A percentile compares a stretch with the other conserved stretches of the same genome.
These are phyloP conservation scores for Hippopotamyrus pictus DNA, from an alignment of 2,797 vertebrate genomes.

Conservation along the genomic window DNA sequence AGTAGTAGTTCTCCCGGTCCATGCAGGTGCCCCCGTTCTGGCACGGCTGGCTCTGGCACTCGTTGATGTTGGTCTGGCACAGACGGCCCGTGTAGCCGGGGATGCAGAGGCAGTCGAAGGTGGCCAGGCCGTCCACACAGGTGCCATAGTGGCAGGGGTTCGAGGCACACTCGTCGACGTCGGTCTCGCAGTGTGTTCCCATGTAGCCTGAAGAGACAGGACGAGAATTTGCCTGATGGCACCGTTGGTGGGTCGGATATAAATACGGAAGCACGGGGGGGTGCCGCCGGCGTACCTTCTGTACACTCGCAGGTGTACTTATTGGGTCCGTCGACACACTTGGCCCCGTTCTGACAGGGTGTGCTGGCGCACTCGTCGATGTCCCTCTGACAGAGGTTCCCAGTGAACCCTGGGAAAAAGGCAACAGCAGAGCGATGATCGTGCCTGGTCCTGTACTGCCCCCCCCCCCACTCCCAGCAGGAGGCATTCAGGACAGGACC, in stretches of 20 bases:
- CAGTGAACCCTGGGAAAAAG: conserved; percentile 76
- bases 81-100: conserved; percentile 82
- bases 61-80: conserved; percentile 91
- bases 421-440: not conserved
- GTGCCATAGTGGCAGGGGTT: conserved; percentile 87
- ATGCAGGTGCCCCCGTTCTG: conserved; percentile 86
- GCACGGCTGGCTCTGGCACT: conserved; percentile 92
- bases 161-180: conserved; percentile 81
- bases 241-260: not conserved
- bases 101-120: conserved; percentile 80
- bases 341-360: conserved; percentile 88
- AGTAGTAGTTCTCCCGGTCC: conserved; percentile 78
- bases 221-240: not conserved
- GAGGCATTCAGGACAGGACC: not conserved
- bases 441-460: too few relatives aligned
- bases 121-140: conserved; percentile 79
- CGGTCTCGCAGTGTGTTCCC: conserved; percentile 77
- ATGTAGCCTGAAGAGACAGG: conserved; percentile 71
- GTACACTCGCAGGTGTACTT: conserved; percentile 88
- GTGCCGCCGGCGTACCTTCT: conserved; percentile 65
- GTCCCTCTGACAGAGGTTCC: conserved; percentile 81
- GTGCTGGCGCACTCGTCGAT: conserved; percentile 94
- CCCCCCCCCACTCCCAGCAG: not conserved
- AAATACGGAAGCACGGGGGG: not conserved
- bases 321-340: conserved; percentile 86